Percentiles rank a stretch among this genome's conserved stretches.
Conservation (phyloP, 2,113 vertebrate genomes). For the Girardinichthys multiradiatus region DNA sequence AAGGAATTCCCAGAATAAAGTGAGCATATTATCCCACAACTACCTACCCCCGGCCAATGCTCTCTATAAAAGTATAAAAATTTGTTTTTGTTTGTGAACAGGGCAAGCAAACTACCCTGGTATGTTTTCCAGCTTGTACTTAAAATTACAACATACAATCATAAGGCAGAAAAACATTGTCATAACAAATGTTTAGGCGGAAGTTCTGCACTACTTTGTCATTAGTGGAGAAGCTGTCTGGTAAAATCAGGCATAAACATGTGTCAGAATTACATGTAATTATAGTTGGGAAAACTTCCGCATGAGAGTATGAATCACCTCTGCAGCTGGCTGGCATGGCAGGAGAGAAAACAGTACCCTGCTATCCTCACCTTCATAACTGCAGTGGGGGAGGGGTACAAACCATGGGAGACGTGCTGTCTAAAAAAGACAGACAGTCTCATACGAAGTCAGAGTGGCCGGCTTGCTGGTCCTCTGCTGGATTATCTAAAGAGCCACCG, state of each 20-base stretch:
- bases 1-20: conserved; percentile 57
- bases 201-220: conserved; percentile 80
- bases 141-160: conserved; percentile 68
- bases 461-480: conserved; percentile 58
- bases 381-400: conserved; percentile 45
- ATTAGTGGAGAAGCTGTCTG: conserved; percentile 75
- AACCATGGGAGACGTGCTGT: conserved; percentile 24
- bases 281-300: conserved; percentile 82
- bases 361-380: conserved; percentile 71
- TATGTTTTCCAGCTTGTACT: conserved; percentile 53
- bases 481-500: conserved; percentile 75
- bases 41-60: conserved; percentile 38
- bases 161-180: conserved; percentile 69
- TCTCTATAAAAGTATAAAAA: conserved; percentile 12
- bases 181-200: conserved; percentile 77
- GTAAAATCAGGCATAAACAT: conserved; percentile 80
- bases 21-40: conserved; percentile 44
- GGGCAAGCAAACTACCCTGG: conserved; percentile 32
- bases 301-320: conserved; percentile 77
- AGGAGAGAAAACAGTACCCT: conserved; percentile 64
- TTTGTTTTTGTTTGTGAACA: conserved; percentile 25
- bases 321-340: conserved; percentile 70
- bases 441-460: conserved; percentile 47
- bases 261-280: conserved; percentile 82
- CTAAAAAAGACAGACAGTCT: conserved; percentile 55